These are phyloP conservation scores for Temnothorax unifasciatus DNA, from an alignment of 2,888 invertebrate species.

Conservation along the genomic window DNA sequence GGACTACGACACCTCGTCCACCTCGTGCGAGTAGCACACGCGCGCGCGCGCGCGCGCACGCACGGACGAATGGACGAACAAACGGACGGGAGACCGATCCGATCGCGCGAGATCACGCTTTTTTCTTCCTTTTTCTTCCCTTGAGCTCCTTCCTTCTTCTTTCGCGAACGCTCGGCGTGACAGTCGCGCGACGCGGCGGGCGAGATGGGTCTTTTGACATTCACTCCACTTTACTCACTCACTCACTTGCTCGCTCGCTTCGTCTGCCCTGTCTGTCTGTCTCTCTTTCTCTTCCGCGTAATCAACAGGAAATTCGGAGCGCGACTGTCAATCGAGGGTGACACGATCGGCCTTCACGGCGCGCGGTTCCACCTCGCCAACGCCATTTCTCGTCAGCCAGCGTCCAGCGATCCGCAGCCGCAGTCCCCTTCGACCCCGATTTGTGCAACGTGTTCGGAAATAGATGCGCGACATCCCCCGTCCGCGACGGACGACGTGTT, in stretches of 20 bases:
- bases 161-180: conserved; percentile 47
- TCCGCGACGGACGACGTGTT: conserved; percentile 17
- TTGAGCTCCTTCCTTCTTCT: not conserved
- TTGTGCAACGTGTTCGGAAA: conserved; percentile 65
- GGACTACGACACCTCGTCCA: not conserved
- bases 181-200: conserved; percentile 38
- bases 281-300: not conserved
- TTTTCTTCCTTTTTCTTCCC: conserved; percentile 12
- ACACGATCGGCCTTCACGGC: conserved; percentile 41
- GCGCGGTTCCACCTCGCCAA: conserved; percentile 76
- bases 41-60: too few relatives aligned
- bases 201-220: not conserved
- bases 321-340: conserved; percentile 2
- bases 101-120: conserved; percentile 70
- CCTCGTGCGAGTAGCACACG: conserved; percentile 2
- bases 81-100: conserved; percentile 30
- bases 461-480: conserved; percentile 57
- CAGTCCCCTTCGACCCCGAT: conserved; percentile 40
- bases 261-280: not conserved
- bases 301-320: not conserved
- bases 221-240: not conserved
- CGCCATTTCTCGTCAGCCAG: conserved; percentile 74
- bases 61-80: not conserved
- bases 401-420: conserved; percentile 20
- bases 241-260: not conserved